A percentile compares a stretch with the other conserved stretches of the same genome.
Conservation (phyloP, 2,113 vertebrate genomes). For the Phyllopteryx taeniolatus region DNA sequence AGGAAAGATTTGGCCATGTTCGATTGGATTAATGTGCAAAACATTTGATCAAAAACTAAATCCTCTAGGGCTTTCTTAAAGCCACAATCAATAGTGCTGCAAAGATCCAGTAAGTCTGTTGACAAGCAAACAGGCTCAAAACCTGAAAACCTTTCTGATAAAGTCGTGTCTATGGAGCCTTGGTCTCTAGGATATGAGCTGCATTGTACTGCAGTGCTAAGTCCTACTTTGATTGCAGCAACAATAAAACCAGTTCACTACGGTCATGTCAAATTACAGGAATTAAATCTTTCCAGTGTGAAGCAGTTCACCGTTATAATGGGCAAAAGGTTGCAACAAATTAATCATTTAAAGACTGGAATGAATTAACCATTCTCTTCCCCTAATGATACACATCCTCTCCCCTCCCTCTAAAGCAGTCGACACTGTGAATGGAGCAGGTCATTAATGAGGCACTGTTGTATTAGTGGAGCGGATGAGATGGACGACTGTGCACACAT, state of each 20-base stretch:
- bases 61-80: conserved; percentile 4
- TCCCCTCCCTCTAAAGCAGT: conserved; percentile 24
- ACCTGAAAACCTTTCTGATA: neutral
- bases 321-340: conserved; percentile 37
- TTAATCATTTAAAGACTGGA: conserved; percentile 50
- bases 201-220: neutral
- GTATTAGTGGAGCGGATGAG: conserved; percentile 40
- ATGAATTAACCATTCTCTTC: conserved; percentile 20
- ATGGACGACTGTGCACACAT: conserved; percentile 35
- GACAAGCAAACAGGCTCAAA: neutral
- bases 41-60: neutral
- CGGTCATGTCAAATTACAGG: conserved; percentile 3
- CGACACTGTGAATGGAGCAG: conserved; percentile 25
- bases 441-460: conserved; percentile 44
- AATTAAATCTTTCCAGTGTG: conserved; percentile 12
- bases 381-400: conserved; percentile 12
- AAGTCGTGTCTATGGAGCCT: neutral
- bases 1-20: neutral
- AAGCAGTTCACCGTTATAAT: conserved; percentile 23
- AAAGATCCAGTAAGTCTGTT: neutral
- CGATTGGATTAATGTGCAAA: neutral
- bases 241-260: conserved; percentile 10
- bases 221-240: neutral
- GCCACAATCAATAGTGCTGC: neutral
- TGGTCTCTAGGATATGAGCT: neutral